Evolutionary conservation across 2,797 vertebrate species (phyloP), one percentile per base, ranked within the genome.

Genomic region (Danio choprae): DNA sequence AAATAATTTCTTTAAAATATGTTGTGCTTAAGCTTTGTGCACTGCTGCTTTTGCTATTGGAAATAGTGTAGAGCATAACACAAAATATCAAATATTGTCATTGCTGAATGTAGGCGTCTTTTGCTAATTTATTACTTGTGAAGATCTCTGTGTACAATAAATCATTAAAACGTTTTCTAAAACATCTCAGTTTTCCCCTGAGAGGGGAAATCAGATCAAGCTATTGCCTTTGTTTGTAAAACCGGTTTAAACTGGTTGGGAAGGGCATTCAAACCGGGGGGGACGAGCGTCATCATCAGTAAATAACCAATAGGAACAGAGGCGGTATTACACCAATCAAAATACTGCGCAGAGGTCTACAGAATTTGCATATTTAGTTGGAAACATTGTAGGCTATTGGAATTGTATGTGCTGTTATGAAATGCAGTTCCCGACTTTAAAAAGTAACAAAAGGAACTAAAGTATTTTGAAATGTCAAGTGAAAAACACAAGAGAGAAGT

Each of bases 211-310:
- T 22, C 20, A 69, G 10, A 43, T 1, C 0, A 48, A 40, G 6
- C 63, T 36, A 18, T 60, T 38, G 29, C 51, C 55, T 81, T 84
- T 84, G 82, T 86, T 74, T 36, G 20, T 63, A 22, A 50, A 78
- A 78, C 85, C 74, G 46, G 85, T 80, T 75, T 51, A 68, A 75
- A 84, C 82, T 69, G 77, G 85, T 74, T 71, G 29, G 18, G 7
- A 70, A 75, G 46, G 48, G 10, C 41, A 20, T 9, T 68, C 41
- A 16, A 8, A 10, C 41, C 40, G 46, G 2, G 44, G 48, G 15
- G 13, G 10, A 50, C 13, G 50, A 7, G 0, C 15, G 41, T 15
- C 40, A 1, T 43, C 7, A n/a, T 79, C 11, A 11, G 40, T 29
- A 10, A 16, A 7, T n/a, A 44, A 38, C 82, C 73, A 86, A 84